A percentile compares a stretch with the other conserved stretches of the same genome.
These are phyloP conservation scores for Neolamprologus devosi DNA, from an alignment of 2,113 vertebrate genomes.

Conservation along the genomic window DNA sequence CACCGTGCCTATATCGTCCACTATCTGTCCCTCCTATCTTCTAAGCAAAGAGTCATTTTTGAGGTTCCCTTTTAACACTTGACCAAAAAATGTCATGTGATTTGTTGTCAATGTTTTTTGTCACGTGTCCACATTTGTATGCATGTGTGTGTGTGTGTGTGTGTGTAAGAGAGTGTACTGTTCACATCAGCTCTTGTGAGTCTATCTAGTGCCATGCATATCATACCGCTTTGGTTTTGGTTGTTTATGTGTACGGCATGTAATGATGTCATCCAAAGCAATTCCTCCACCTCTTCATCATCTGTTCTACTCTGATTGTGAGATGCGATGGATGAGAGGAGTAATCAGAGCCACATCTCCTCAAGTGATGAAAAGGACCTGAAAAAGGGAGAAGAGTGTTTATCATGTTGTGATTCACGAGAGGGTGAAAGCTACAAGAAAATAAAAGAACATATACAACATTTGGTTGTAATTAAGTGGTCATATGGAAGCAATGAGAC, in stretches of 20 bases:
- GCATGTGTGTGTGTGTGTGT: not conserved
- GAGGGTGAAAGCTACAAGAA: not conserved
- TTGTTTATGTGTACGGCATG: not conserved
- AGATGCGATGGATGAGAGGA: not conserved
- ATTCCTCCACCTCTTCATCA: not conserved
- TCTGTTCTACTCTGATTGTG: constrained; percentile 9
- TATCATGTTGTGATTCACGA: not conserved
- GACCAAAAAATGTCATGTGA: not conserved
- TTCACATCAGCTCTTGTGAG: not conserved
- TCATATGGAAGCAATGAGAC: not conserved
- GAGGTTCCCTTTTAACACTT: not conserved
- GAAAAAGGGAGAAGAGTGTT: not conserved
- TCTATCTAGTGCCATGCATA: not conserved
- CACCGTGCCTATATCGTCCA: not conserved
- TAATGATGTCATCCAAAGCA: not conserved
- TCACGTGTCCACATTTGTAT: not conserved
- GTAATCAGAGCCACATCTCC: constrained; percentile 20
- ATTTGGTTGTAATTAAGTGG: constrained; percentile 2
- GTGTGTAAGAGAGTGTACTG: not conserved
- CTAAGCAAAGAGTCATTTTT: not conserved
- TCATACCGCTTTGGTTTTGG: not conserved
- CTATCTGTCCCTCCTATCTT: not conserved
- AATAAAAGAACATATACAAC: not conserved
- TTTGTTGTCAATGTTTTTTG: not conserved
- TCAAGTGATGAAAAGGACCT: not conserved